phyloP scores from a whole-genome alignment of 1,140 invertebrate species.

The Drosophila ironensis region DNA sequence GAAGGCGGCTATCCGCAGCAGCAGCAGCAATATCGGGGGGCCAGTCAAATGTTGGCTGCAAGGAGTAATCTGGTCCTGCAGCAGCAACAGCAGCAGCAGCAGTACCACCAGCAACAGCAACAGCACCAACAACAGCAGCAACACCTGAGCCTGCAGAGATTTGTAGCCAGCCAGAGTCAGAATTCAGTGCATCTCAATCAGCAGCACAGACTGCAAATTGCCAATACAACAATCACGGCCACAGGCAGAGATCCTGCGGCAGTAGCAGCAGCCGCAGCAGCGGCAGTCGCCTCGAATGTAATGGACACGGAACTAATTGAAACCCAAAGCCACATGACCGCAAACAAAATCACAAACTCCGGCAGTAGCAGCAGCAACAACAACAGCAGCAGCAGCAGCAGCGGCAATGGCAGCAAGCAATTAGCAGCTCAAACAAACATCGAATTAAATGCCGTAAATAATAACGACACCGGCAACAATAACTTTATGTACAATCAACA shows the following conservation, averaged over 20 bases:
- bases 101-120: conserved; percentile 66
- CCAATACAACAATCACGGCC: conserved; percentile 80
- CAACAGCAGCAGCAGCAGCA: conserved; percentile 34
- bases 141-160: conserved; percentile 72
- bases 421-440: conserved; percentile 69
- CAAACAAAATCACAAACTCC: conserved; percentile 63
- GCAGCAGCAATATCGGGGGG: conserved; percentile 73
- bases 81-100: conserved; percentile 51
- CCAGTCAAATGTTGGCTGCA: conserved; percentile 66
- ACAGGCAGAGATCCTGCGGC: conserved; percentile 51
- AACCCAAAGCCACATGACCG: conserved; percentile 65
- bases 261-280: conserved; percentile 30
- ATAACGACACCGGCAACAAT: conserved; percentile 64
- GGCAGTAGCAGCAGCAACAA: conserved; percentile 30
- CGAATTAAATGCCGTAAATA: conserved; percentile 79
- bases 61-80: conserved; percentile 76
- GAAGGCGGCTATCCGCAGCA: conserved; percentile 67
- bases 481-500: conserved; percentile 80
- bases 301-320: conserved; percentile 78
- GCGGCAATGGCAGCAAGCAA: conserved; percentile 57
- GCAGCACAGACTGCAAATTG: conserved; percentile 76
- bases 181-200: conserved; percentile 69
- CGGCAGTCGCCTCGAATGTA: conserved; percentile 40
- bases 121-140: conserved; percentile 54
- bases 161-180: conserved; percentile 65